phyloP scores from a whole-genome alignment of 2,888 invertebrate genomes.

The Drosophila diplacantha region DNA sequence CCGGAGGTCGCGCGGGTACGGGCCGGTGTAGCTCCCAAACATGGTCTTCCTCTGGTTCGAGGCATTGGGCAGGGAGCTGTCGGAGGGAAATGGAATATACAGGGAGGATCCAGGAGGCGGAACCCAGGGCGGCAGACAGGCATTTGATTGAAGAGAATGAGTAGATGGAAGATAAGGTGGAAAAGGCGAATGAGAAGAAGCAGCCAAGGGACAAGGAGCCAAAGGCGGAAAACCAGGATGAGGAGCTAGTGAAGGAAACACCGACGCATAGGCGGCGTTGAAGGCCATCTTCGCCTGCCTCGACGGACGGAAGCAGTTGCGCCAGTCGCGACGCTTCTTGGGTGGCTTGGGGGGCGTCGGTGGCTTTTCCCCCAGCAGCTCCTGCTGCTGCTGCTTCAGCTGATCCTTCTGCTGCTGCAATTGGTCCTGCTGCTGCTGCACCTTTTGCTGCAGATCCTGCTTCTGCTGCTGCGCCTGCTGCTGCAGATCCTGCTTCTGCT shows the following conservation, averaged over 20 bases:
- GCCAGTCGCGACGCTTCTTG: slow-evolving; percentile 1
- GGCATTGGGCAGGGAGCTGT: neutral
- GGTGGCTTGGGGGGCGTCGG: no score
- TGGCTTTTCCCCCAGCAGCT: no score
- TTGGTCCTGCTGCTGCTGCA: neutral
- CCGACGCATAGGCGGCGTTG: neutral
- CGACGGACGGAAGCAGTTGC: neutral
- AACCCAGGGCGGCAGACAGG: neutral
- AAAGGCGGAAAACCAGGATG: rapidly evolving
- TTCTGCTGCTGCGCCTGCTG: neutral
- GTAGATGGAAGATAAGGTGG: no score
- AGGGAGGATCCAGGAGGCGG: neutral
- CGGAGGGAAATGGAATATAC: neutral
- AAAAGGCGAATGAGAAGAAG: neutral
- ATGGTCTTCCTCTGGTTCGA: slow-evolving; percentile 6
- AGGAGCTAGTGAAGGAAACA: neutral
- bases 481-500: neutral
- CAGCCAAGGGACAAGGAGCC: neutral
- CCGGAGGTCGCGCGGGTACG: slow-evolving; percentile 38
- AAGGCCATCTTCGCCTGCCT: neutral
- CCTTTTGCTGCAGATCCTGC: neutral
- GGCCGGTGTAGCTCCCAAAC: slow-evolving; percentile 26
- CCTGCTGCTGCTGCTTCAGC: neutral
- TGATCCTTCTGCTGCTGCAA: neutral
- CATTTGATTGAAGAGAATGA: neutral